phyloP scores from a whole-genome alignment of 2,797 vertebrate species.

The Loriculus beryllinus region DNA sequence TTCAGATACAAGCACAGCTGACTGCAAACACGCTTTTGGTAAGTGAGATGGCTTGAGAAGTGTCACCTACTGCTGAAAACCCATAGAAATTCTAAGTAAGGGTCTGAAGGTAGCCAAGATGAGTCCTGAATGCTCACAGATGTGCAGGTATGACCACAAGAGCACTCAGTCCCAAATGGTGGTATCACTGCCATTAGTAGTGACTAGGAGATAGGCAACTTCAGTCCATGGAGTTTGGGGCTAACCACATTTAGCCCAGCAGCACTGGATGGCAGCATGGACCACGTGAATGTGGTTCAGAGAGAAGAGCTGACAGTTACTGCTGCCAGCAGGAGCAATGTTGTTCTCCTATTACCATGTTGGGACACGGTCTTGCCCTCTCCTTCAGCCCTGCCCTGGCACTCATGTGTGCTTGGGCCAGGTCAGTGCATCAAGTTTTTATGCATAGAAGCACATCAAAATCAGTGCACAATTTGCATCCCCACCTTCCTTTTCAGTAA shows the following conservation, averaged over 20 bases:
- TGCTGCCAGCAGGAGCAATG: neutral
- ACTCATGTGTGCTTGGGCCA: neutral
- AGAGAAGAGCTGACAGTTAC: neutral
- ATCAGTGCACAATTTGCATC: neutral
- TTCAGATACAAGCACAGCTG: neutral
- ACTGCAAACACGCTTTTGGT: neutral
- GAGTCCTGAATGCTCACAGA: neutral
- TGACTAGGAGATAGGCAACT: neutral
- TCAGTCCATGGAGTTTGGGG: neutral
- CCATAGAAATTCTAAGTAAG: neutral
- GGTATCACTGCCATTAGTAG: fast-evolving
- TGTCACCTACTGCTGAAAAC: neutral
- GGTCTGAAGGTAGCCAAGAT: neutral
- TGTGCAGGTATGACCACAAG: neutral
- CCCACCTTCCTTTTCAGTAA: neutral
- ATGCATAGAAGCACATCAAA: neutral
- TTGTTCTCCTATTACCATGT: neutral
- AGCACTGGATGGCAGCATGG: constrained; percentile 22
- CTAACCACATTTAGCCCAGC: neutral
- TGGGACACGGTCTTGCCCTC: neutral
- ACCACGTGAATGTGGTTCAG: fast-evolving
- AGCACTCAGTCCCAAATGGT: fast-evolving
- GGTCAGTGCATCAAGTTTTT: neutral
- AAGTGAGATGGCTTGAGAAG: neutral
- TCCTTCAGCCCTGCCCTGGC: neutral